Conservation (phyloP, 2,113 vertebrate species). For the Microcebus griseorufus region DNA sequence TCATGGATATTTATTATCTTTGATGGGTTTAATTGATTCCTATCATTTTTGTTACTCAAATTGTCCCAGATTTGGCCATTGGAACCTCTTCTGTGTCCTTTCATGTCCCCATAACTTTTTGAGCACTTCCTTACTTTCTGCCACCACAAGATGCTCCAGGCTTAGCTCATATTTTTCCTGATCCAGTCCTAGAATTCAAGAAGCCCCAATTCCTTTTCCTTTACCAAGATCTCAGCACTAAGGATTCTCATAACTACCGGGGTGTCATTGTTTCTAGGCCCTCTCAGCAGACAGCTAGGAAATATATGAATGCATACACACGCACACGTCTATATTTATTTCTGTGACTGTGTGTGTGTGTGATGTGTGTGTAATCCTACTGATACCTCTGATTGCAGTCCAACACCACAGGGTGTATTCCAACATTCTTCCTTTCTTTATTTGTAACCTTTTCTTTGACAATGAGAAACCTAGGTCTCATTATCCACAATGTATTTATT, state of each 20-base stretch:
- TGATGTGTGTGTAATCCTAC: neutral
- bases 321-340: neutral
- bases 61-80: neutral
- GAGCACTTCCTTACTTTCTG: neutral
- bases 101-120: neutral
- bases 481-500: neutral
- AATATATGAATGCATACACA: neutral
- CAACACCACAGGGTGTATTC: neutral
- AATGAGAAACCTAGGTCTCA: neutral
- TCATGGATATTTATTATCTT: neutral
- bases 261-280: neutral
- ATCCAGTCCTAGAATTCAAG: neutral
- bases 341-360: neutral
- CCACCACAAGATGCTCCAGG: neutral
- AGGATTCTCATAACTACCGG: neutral
- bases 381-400: neutral
- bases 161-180: neutral
- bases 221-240: neutral
- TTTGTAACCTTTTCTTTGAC: neutral
- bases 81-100: neutral
- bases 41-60: neutral
- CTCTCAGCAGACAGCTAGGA: neutral
- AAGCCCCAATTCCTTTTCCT: neutral
- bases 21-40: neutral
- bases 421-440: neutral